Base-by-base conservation (phyloP, 2,797 vertebrate genomes). In the Rhabdomys pumilio region DNA sequence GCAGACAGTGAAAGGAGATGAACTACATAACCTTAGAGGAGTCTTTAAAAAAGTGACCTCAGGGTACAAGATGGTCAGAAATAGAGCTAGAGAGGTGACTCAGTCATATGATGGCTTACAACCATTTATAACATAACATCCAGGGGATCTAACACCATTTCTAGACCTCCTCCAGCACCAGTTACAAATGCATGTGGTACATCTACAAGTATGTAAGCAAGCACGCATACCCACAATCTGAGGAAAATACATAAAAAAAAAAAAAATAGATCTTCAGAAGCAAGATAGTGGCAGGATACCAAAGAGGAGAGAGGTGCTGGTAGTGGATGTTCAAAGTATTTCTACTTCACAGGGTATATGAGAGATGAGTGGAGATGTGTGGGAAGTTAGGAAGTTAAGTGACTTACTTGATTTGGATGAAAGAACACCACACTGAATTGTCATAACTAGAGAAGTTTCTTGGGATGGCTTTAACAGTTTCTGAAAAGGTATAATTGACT, bases 291-390 rank as follows among this genome's bases (percentile, higher is more conserved):
- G 24, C 2, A 0, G 1, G 29, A 67, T 67, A 19, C 13, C 29
- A 67, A 94, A 12, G 11, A 65, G 34, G 26, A 55, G 22, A 12
- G 10, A 8, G 2, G 34, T 38, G 3, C 31, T 7, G 22, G 2
- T 1, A 17, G 14, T 22, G 41, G 10, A 1, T 22, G 6, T 55
- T 63, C 14, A 3, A 19, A 83, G 44, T 31, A 22, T 0, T 3
- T 29, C 26, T 13, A 17, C 12, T 44, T 7, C 9, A 4, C 1
- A 41, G 12, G 22, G 6, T 63, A 6, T 53, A 2, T 1, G 53
- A 17, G 20, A 17, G 53, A 3, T 4, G 7, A 29, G 17, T 6
- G 26, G 38, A 14, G 57, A 2, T 82, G 4, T 3, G 61, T 61
- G 14, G 0, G 3, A 26, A 38, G 38, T 3, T 1, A 63, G 38